Conservation (phyloP, 2,797 vertebrate species). For the Anomalospiza imberbis region DNA sequence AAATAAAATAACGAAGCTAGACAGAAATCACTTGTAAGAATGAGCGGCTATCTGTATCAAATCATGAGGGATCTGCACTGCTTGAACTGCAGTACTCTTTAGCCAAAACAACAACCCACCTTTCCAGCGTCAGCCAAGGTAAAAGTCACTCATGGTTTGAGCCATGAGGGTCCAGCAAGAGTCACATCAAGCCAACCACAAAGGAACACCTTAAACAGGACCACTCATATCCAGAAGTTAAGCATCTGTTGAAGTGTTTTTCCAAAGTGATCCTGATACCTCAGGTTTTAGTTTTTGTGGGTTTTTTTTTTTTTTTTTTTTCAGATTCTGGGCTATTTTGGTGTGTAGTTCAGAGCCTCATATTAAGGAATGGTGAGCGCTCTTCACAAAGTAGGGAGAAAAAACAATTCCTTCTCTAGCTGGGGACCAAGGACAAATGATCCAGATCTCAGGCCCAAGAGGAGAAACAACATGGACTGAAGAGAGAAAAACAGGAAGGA, state of each 20-base stretch:
- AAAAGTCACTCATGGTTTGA: not conserved
- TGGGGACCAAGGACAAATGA: not conserved
- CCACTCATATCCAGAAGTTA: not conserved
- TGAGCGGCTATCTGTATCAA: not conserved
- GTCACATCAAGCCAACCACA: not conserved
- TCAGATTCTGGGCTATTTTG: not conserved
- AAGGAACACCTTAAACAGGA: not conserved
- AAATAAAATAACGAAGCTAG: not conserved
- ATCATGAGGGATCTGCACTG: not conserved
- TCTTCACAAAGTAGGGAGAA: not conserved
- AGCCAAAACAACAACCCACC: not conserved
- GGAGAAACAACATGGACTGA: fast-evolving
- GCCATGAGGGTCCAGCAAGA: not conserved
- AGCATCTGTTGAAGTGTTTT: not conserved
- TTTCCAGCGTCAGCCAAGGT: not conserved
- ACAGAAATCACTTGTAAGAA: not conserved
- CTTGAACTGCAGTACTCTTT: not conserved
- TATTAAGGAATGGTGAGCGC: not conserved
- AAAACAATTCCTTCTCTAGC: not conserved
- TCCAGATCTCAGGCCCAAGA: not conserved
- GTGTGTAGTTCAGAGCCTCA: not conserved
- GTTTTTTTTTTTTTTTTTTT: no score
- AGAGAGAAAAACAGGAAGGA: not conserved
- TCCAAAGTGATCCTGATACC: not conserved
- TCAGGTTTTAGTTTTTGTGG: not conserved